Evolutionary conservation across 2,888 invertebrate genomes (phyloP), one percentile per base, ranked within the genome.

Genomic region (Nomada ferruginata): DNA sequence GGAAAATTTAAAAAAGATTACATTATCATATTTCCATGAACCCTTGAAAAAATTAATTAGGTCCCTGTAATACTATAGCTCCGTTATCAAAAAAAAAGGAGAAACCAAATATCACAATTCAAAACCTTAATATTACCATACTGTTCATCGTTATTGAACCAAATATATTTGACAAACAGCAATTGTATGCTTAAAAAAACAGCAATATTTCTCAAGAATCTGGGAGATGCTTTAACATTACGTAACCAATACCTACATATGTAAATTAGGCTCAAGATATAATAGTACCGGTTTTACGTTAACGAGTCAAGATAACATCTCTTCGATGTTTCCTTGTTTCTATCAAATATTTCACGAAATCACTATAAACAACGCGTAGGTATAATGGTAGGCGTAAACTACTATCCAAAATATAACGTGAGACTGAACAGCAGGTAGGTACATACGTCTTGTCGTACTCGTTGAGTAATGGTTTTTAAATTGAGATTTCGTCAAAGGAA

Each of bases 181-280:
- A 36, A 36, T 36, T 36, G 5, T 36, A 36, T 36, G 7, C 36
- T 36, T 11, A 2, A 52, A 52, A 59, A 23, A 13, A 23, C 2
- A n/a, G 18, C 52, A 69, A 69, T 10, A 2, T 23, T 10, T 57
- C 26, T 23, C 13, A 57, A 57, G 20, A 23, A 26, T 20, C 26
- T 13, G 1, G 20, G 23, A 20, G 9, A 29, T 29, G 18, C 23
- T 10, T 52, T 57, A n/a, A 61, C 29, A 36, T 26, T 55, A 55
- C 57, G 78, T 86, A 73, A 53, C 69, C 44, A 77, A 85, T 26
- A 18, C 20, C 36, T 42, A 13, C 76, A 71, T 52, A 73, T 79
- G 74, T 52, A 73, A 79, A 85, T 75, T 5, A 59, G 26, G 13
- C 29, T 26, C 23, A 29, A 36, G 72, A 10, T 20, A 1, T 36